Percentiles rank a stretch among this genome's conserved stretches.
phyloP scores from a whole-genome alignment of 1,140 invertebrate species.

The Chrysoperla carnea region DNA sequence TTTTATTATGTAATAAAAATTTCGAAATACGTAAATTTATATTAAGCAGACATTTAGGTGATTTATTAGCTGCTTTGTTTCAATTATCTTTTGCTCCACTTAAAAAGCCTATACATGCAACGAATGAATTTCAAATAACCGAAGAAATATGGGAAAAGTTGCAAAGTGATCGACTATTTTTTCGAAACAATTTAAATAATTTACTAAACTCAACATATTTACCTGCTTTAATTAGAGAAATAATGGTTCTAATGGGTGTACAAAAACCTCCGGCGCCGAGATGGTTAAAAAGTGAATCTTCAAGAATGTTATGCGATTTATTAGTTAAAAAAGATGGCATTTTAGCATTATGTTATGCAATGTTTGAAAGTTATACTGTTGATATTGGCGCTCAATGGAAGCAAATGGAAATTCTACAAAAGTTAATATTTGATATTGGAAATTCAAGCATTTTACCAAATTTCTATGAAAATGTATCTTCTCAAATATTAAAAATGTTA shows the following conservation, averaged over 20 bases:
- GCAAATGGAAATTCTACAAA: conserved; percentile 42
- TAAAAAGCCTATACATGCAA: conserved; percentile 28
- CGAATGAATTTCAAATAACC: conserved; percentile 24
- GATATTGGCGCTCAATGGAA: conserved; percentile 39
- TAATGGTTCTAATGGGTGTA: conserved; percentile 43
- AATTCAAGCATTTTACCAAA: conserved; percentile 25
- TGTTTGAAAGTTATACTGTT: conserved; percentile 31
- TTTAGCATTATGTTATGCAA: conserved; percentile 33
- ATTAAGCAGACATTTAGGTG: conserved; percentile 25
- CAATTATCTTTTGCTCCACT: conserved; percentile 48
- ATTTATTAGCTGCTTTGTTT: conserved; percentile 44
- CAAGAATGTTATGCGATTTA: conserved; percentile 34
- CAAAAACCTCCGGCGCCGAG: conserved; percentile 31
- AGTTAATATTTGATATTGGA: conserved; percentile 31
- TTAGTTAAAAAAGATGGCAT: conserved; percentile 39
- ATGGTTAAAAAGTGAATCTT: conserved; percentile 43
- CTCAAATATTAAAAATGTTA: conserved; percentile 18
- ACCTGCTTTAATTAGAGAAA: conserved; percentile 42
- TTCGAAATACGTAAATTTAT: conserved; percentile 20
- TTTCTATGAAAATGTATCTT: conserved; percentile 30
- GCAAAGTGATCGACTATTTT: conserved; percentile 29
- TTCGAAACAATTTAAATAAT: conserved; percentile 28
- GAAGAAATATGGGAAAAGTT: conserved; percentile 31
- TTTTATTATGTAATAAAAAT: background rate
- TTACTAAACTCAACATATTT: conserved; percentile 36